These are phyloP conservation scores for Nasonovia ribisnigri DNA, from an alignment of 2,888 invertebrate species.

Conservation along the genomic window DNA sequence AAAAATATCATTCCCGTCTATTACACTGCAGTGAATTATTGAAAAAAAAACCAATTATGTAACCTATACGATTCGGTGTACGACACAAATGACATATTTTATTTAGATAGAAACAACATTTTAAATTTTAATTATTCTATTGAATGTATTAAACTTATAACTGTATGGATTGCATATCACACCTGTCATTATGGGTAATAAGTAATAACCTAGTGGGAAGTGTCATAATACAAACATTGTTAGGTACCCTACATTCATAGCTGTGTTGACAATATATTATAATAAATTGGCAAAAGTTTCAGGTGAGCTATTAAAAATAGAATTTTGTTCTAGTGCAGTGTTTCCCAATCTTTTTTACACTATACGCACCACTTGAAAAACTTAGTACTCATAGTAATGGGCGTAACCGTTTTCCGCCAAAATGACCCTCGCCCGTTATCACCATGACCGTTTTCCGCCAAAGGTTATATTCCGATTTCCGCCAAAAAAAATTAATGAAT, in stretches of 20 bases:
- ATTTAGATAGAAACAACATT: not conserved
- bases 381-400: not conserved
- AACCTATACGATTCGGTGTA: not conserved
- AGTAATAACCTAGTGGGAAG: not conserved
- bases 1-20: not conserved
- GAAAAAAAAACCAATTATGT: not conserved
- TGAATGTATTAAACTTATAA: not conserved
- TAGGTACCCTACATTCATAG: not conserved
- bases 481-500: too few relatives aligned
- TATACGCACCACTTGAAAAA: not conserved
- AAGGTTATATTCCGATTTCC: too few relatives aligned
- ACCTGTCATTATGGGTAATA: not conserved
- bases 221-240: not conserved
- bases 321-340: not conserved
- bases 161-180: not conserved
- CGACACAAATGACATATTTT: not conserved
- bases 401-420: too few relatives aligned
- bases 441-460: too few relatives aligned
- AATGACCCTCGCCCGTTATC: too few relatives aligned
- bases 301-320: conserved; percentile 12
- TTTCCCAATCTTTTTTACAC: not conserved
- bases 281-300: not conserved
- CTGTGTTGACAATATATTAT: not conserved
- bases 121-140: not conserved
- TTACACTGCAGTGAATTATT: not conserved